Evolutionary conservation across 2,113 vertebrate species (phyloP), one percentile per base, ranked within the genome.

Genomic region (Struthio camelus): DNA sequence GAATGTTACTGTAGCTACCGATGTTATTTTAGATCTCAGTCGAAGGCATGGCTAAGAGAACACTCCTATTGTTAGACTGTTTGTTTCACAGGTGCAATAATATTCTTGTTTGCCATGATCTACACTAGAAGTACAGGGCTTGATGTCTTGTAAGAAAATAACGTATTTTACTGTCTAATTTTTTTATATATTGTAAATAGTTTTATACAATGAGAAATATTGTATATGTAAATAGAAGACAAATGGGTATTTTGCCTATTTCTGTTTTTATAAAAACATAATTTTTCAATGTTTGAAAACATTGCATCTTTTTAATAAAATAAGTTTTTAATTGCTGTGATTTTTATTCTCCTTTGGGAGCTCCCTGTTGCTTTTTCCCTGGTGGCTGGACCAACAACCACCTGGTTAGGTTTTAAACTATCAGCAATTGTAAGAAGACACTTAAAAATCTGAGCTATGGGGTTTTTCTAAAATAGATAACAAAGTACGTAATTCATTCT

Each of bases 201-300:
- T 97, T 99, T 99, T 99, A 98, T 98, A 98, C 96, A 86, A 71
- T 97, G 98, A 98, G 91, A 98, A 98, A 98, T 98, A 98, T 97
- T 98, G 98, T 98, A 98, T 98, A 95, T 99, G 98, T 99, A 98
- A 97, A 99, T 99, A 98, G 97, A 98, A 98, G 98, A 98, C 98
- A 98, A 97, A 96, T 96, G 95, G 95, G 94, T 94, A 87, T 97
- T 96, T 91, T 95, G 85, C 97, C 97, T 97, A 94, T 93, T 93
- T 95, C 84, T 71, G 95, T 96, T 97, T 98, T 98, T 98, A 89
- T 96, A 86, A 83, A 91, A 90, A 77, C 38, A 1, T 70, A 34
- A 82, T 92, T 96, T 97, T 96, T 93, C 88, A 96, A 90, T 83
- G 96, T 90, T 91, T 97, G 93, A 95, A 91, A 87, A 82, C 94